phyloP scores from a whole-genome alignment of 1,140 invertebrate species.

The Streblospio benedicti region DNA sequence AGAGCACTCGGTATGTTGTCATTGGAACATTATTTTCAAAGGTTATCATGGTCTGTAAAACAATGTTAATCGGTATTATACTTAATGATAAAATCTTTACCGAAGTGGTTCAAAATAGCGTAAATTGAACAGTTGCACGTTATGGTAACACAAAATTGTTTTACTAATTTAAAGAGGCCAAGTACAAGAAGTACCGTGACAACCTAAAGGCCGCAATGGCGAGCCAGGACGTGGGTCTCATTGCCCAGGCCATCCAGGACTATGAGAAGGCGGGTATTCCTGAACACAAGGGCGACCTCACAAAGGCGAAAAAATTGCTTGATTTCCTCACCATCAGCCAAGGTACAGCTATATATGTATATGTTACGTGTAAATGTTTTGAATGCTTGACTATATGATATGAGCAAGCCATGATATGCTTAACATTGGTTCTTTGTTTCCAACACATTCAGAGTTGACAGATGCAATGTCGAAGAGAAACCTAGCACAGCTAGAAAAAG shows the following conservation, averaged over 20 bases:
- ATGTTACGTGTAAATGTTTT: not conserved
- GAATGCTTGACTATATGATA: not conserved
- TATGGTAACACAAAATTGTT: too few relatives aligned
- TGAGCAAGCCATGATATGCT: too few relatives aligned
- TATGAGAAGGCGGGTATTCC: not conserved
- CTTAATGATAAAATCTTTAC: too few relatives aligned
- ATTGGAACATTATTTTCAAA: too few relatives aligned
- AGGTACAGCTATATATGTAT: not conserved
- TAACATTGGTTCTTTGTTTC: not conserved
- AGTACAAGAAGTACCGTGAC: not conserved
- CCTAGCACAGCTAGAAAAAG: slow-evolving; percentile 25
- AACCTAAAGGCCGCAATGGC: not conserved
- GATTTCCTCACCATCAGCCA: not conserved
- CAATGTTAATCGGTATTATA: too few relatives aligned
- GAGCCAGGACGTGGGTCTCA: not conserved
- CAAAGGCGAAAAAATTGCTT: not conserved
- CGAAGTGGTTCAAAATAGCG: too few relatives aligned
- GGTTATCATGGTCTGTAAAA: too few relatives aligned
- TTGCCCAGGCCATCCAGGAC: not conserved
- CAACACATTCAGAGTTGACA: slow-evolving; percentile 25
- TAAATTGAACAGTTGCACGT: too few relatives aligned
- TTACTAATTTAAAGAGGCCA: too few relatives aligned
- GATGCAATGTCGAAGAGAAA: slow-evolving; percentile 30
- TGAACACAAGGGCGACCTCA: not conserved
- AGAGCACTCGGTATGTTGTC: too few relatives aligned